Base-by-base conservation (phyloP, 2,888 invertebrate genomes). In the Limnephilus marmoratus region DNA sequence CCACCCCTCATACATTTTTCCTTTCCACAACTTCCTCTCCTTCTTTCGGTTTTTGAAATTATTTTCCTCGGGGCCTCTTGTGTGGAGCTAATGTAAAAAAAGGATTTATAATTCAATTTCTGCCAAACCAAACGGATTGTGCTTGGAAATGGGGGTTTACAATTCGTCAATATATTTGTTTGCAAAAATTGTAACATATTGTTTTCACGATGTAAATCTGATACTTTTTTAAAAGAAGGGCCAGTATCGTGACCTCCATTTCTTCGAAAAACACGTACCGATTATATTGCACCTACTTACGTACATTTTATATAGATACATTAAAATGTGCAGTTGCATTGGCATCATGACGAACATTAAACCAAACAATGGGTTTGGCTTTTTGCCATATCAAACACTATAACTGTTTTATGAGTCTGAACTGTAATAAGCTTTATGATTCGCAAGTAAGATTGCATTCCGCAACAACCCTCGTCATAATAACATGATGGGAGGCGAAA, bases 281-380 rank as follows among this genome's bases (percentile, higher is more conserved):
- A 15, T 53, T 53, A 15, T 7, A 68, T n/a, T 68, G n/a, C 24
- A 68, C 24, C 68, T n/a, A 68, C 1, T 24, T 68, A 68, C 68
- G 24, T 7, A 49, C 49, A 15, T 4, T 13, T 45, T 13, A 68
- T 24, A n/a, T 18, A 68, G 18, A 68, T 68, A 24, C 7, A 18
- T 68, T n/a, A 68, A 68, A 83, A 24, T 83, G 37, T 37, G 83
- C 15, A 11, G 83, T 37, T 3, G 34, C 24, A 83, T 83, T 41
- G 83, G 24, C 41, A 37, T 83, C 24, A 83, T 31, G 83, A 83
- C 83, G 15, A 15, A 83, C 31, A 18, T 31, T 83, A 83, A 83
- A 83, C 83, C 53, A 53, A 87, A 87, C 53, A 87, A 87, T 15
- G 41, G n/a, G 37, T 68, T 89, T 89, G 88, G 88, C 88, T 80